Conservation (phyloP, 2,888 invertebrate genomes). For the Itoplectis maculator region DNA sequence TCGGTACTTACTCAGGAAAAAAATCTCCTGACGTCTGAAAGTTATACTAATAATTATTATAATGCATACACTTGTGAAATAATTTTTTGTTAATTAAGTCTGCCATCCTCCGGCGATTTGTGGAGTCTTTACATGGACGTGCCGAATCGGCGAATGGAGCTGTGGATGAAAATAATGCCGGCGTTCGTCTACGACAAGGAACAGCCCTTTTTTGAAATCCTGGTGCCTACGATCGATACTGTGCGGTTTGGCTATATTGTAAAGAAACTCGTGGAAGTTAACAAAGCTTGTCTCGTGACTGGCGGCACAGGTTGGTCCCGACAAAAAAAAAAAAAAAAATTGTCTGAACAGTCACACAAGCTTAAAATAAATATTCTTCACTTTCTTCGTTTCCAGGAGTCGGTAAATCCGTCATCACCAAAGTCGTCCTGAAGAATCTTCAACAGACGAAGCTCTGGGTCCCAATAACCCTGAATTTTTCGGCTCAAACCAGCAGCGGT, state of each 20-base stretch:
- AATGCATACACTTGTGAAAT: not conserved
- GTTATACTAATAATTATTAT: not conserved
- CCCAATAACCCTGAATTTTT: slow-evolving; percentile 94
- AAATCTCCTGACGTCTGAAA: slow-evolving; percentile 58
- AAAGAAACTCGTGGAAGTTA: slow-evolving; percentile 89
- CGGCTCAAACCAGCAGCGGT: slow-evolving; percentile 95
- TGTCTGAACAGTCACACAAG: not conserved
- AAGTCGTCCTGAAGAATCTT: slow-evolving; percentile 90
- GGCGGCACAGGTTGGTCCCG: slow-evolving; percentile 90
- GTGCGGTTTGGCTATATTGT: slow-evolving; percentile 93
- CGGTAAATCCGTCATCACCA: slow-evolving; percentile 95
- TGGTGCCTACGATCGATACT: slow-evolving; percentile 96
- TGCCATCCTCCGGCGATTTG: slow-evolving; percentile 89
- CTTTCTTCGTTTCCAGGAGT: slow-evolving; percentile 87
- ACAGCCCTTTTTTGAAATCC: slow-evolving; percentile 93
- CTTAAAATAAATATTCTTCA: not conserved
- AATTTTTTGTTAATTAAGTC: slow-evolving; percentile 85
- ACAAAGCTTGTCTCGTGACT: slow-evolving; percentile 94
- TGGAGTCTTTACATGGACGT: slow-evolving; percentile 93
- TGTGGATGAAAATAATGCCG: slow-evolving; percentile 93
- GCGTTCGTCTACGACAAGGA: slow-evolving; percentile 89
- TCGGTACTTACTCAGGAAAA: slow-evolving; percentile 83
- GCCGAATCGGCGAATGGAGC: slow-evolving; percentile 89
- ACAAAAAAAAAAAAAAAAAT: not conserved
- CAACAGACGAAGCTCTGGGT: slow-evolving; percentile 87